Conservation (phyloP, 1,140 invertebrate genomes). For the Leptestheria dahalacensis region DNA sequence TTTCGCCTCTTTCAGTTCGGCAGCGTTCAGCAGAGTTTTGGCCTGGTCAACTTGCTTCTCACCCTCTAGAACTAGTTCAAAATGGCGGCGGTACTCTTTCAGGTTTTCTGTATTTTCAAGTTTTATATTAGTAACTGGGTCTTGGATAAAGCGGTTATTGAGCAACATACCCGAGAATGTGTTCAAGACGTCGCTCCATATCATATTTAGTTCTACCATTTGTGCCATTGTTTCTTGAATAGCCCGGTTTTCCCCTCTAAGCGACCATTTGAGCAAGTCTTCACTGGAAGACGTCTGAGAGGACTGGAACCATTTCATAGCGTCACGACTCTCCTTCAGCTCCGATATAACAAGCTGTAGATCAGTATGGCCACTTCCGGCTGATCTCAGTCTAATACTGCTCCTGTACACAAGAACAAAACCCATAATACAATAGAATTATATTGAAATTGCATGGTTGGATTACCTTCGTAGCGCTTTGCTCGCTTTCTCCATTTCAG, state of each 20-base stretch:
- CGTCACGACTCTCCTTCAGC: constrained; percentile 32
- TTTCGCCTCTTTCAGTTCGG: constrained; percentile 32
- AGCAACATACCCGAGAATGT: constrained; percentile 31
- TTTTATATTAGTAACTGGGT: no score
- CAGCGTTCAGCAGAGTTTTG: constrained; percentile 29
- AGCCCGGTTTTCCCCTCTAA: constrained; percentile 34
- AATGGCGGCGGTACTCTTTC: constrained; percentile 34
- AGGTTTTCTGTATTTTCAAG: constrained; percentile 33
- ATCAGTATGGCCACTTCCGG: constrained; percentile 34
- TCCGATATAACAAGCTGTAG: constrained; percentile 39
- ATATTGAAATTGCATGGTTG: background rate
- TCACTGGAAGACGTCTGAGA: constrained; percentile 34
- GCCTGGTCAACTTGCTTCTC: constrained; percentile 34
- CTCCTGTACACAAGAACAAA: constrained; percentile 29
- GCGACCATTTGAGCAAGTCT: constrained; percentile 38
- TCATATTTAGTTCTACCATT: constrained; percentile 32
- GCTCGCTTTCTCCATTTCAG: constrained; percentile 23
- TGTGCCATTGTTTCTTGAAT: constrained; percentile 36
- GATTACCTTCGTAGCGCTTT: constrained; percentile 22
- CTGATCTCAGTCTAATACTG: constrained; percentile 34
- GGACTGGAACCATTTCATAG: constrained; percentile 31
- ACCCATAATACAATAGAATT: background rate
- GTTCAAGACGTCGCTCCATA: constrained; percentile 37
- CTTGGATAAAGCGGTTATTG: no score
- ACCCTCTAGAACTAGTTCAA: constrained; percentile 37